Evolutionary conservation across 2,113 vertebrate species (phyloP).

Genomic region (Gadus macrocephalus): DNA sequence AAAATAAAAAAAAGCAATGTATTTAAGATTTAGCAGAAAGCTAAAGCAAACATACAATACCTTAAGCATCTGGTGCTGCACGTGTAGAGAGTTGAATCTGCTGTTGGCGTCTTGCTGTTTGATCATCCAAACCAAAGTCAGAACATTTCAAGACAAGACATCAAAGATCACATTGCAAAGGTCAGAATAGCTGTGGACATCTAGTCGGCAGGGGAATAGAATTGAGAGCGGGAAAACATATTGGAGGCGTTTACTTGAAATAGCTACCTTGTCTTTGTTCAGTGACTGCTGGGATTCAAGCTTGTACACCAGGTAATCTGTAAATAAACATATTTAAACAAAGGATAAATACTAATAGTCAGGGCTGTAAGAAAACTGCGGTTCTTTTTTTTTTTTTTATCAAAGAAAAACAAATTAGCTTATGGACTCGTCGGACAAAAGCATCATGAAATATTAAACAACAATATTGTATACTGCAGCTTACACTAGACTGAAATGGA

Average conservation of each 20-base stretch:
- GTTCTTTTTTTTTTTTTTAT: background rate
- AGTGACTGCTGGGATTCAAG: slow-evolving; percentile 91
- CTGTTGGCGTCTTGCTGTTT: slow-evolving; percentile 86
- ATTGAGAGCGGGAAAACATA: too few species aligned
- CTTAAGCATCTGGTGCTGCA: slow-evolving; percentile 97
- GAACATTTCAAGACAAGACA: background rate
- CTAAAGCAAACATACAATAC: slow-evolving; percentile 53
- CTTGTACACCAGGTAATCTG: slow-evolving; percentile 96
- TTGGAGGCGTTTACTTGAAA: background rate
- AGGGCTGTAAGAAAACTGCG: background rate
- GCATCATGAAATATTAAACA: too few species aligned
- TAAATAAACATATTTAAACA: slow-evolving; percentile 16
- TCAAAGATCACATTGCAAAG: background rate
- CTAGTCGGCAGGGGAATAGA: too few species aligned
- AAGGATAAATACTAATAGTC: background rate
- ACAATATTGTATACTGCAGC: too few species aligned
- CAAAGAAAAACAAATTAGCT: too few species aligned
- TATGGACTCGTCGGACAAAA: too few species aligned
- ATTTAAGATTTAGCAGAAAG: too few species aligned
- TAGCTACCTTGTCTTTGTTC: slow-evolving; percentile 94
- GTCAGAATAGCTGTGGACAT: too few species aligned
- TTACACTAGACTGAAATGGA: too few species aligned
- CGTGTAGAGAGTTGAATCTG: slow-evolving; percentile 83
- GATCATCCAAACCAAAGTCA: slow-evolving; percentile 35
- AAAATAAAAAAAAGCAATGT: too few species aligned